Conservation (phyloP, 2,113 vertebrate genomes). For the Colossoma macropomum region DNA sequence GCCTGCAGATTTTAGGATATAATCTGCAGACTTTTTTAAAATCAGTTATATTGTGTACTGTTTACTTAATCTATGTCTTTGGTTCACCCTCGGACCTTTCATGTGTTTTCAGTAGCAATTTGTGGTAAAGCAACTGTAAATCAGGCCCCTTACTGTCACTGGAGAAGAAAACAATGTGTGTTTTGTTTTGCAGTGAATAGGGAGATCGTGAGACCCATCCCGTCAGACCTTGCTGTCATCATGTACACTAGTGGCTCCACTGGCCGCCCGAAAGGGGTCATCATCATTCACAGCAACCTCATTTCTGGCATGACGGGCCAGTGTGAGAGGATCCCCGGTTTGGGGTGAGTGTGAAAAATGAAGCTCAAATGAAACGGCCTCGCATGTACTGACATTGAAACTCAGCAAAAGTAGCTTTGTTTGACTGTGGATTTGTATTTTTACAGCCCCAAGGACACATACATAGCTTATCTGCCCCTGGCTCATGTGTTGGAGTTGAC, state of each 20-base stretch:
- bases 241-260: constrained; percentile 99
- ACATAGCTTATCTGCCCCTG: constrained; percentile 95
- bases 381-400: background rate
- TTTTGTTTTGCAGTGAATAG: constrained; percentile 74
- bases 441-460: constrained; percentile 88
- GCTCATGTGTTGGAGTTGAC: constrained; percentile 97
- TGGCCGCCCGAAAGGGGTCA: constrained; percentile 94
- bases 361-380: background rate
- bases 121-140: background rate
- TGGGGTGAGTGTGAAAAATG: constrained; percentile 83
- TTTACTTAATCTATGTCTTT: background rate
- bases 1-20: background rate
- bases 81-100: background rate
- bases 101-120: background rate
- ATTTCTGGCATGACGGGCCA: constrained; percentile 97
- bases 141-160: background rate
- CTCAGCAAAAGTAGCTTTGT: background rate
- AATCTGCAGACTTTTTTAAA: no score
- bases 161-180: constrained; percentile 6
- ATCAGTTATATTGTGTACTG: background rate
- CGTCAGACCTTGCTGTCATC: constrained; percentile 90
- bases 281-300: constrained; percentile 94
- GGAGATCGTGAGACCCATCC: constrained; percentile 80
- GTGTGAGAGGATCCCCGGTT: constrained; percentile 93
- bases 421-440: constrained; percentile 17